Evolutionary conservation across 1,140 invertebrate species (phyloP), one percentile per base, ranked within the genome.

Genomic region (Drosophila sp.): DNA sequence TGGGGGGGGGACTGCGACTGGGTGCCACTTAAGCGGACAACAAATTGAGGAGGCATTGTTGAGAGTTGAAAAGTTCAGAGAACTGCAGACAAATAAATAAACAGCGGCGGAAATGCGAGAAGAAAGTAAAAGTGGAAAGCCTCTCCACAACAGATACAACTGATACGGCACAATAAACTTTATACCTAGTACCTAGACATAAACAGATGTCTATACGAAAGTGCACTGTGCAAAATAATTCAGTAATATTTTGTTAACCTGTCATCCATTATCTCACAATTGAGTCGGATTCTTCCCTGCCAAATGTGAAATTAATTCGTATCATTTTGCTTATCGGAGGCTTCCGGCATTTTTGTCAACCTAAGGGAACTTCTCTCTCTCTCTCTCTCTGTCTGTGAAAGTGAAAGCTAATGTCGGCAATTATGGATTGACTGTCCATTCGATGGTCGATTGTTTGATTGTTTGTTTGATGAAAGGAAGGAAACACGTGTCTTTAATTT

Each of bases 401-500:
- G 44, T 50, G 44, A 50, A 50, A 50, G 44, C 44, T 27, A 50
- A 50, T 50, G 23, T 25, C n/a, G 56, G 32, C 69, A 77, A 74
- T 64, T 79, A 79, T 65, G 60, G 76, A 57, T 57, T 40, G 71
- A n/a, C 66, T 66, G 63, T 54, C 44, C 60, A 41, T 44, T 35
- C 44, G 63, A 60, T 66, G 61, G 30, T 11, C 38, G 40, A 70
- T 71, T 65, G 44, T 62, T 38, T 56, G 17, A 17, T 17, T 17
- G 17, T 17, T 63, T 72, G 10, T 38, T 76, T 54, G 38, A 50
- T 8, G 56, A 38, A 38, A 54, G 47, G 4, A 55, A 27, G 32
- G 29, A 50, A 74, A 69, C 70, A 66, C 73, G 74, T 74, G 70
- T 75, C 64, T 56, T 29, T 65, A 63, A 76, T 80, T 74, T 81